phyloP scores from a whole-genome alignment of 2,797 vertebrate genomes.

The Basileuterus tristriatus region DNA sequence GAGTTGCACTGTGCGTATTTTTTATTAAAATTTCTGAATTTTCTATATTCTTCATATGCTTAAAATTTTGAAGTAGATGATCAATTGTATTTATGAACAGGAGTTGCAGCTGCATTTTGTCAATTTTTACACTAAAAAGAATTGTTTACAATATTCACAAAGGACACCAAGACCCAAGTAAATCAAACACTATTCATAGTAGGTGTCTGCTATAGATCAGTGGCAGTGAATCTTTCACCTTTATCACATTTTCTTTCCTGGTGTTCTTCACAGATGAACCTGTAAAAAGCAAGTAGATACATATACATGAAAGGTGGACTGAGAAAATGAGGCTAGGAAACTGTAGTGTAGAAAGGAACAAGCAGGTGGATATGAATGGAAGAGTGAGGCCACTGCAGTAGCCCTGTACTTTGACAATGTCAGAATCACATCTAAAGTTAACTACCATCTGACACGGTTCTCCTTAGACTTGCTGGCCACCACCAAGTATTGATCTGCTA shows the following conservation, averaged over 20 bases:
- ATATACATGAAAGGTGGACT: not conserved
- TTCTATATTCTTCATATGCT: accelerated
- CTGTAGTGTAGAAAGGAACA: not conserved
- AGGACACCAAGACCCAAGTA: not conserved
- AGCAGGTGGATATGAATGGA: accelerated
- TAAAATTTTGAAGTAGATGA: not conserved
- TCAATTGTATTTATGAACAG: not conserved
- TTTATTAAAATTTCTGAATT: not conserved
- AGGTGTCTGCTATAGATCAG: not conserved
- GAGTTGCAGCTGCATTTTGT: not conserved
- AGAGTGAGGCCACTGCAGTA: not conserved
- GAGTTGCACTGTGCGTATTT: accelerated
- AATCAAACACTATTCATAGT: not conserved
- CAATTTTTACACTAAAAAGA: not conserved
- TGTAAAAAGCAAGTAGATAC: not conserved
- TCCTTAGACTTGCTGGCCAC: not conserved
- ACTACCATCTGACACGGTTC: not conserved
- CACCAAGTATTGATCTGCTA: not conserved
- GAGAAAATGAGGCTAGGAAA: not conserved
- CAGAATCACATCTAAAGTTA: not conserved
- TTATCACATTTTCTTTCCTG: not conserved
- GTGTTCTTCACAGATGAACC: not conserved
- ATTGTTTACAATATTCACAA: not conserved
- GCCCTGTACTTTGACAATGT: accelerated
- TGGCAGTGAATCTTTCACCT: not conserved